Base-by-base conservation (phyloP, 2,113 vertebrate species). In the Ancistrus triradiatus region DNA sequence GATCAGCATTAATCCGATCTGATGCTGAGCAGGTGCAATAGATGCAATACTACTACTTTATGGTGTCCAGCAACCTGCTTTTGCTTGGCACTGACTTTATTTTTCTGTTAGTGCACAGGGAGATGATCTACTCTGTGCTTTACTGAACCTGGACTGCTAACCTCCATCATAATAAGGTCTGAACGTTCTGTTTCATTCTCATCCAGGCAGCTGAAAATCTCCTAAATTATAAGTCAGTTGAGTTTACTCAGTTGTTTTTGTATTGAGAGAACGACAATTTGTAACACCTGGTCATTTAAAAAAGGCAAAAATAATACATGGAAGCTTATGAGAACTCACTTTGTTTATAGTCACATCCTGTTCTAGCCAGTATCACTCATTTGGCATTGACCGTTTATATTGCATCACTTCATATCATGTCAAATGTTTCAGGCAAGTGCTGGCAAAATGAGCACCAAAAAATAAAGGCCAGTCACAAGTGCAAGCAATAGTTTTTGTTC, bases 101-200 rank as follows among this genome's bases (percentile, higher is more conserved):
- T 14, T 24, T n/a, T n/a, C n/a, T 18, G 6, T 24, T 18, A 47
- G 9, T 9, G 22, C 47, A 28, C 46, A 28, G 22, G 19, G 43
- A 60, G 69, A 49, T 66, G 62, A 25, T 52, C 48, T 80, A 73
- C 69, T 63, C 72, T 50, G 46, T 63, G 61, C 70, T 59, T 47
- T 53, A 62, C 51, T 68, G 63, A 64, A 78, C 75, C 75, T 78
- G 75, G 72, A 63, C 49, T 66, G 56, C 68, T 66, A 27, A 63
- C 66, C 43, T 72, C 67, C 53, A 66, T 37, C 38, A 71, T 75
- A 75, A 74, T 66, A 75, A 63, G 55, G 63, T 61, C 64, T 69
- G 79, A 78, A 75, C 79, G 50, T 51, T 73, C 48, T 71, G 60
- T 73, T 79, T 80, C 65, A 84, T 80, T 65, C 63, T 67, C 43